phyloP scores from a whole-genome alignment of 2,888 invertebrate species.

The Amphimallon solstitiale region DNA sequence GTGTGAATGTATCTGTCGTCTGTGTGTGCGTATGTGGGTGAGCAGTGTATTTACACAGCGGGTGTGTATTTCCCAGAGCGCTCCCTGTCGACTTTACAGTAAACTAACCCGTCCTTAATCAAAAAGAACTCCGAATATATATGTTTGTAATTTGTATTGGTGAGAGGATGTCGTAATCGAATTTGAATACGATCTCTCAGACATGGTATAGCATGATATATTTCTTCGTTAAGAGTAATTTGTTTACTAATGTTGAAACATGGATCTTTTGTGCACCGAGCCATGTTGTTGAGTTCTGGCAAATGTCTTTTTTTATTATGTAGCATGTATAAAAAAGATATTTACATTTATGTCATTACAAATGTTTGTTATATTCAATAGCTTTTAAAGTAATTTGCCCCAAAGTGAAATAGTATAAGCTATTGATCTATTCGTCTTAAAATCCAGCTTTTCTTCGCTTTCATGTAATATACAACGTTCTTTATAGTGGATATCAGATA shows the following conservation, averaged over 20 bases:
- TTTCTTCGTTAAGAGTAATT: slow-evolving; percentile 6
- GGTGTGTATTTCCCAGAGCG: not conserved
- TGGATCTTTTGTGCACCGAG: not conserved
- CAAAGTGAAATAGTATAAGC: too few species aligned
- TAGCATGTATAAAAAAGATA: too few species aligned
- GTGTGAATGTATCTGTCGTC: not conserved
- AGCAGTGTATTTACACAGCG: too few species aligned
- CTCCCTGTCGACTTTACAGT: not conserved
- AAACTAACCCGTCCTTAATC: slow-evolving; percentile 20
- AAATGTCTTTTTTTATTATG: too few species aligned
- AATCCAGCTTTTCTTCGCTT: too few species aligned
- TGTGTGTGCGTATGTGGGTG: not conserved
- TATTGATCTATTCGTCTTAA: too few species aligned
- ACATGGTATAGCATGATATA: not conserved
- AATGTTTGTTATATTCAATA: too few species aligned
- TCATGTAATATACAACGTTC: too few species aligned
- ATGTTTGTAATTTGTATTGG: slow-evolving; percentile 18
- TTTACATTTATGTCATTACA: too few species aligned
- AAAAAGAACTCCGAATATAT: slow-evolving; percentile 19
- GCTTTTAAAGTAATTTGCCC: too few species aligned
- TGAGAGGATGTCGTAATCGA: slow-evolving; percentile 17
- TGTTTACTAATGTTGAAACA: slow-evolving; percentile 14
- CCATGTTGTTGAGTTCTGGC: too few species aligned
- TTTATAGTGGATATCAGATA: too few species aligned
- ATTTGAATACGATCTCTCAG: slow-evolving; percentile 15